These are phyloP conservation scores for Folsomia manolachei DNA, from an alignment of 2,888 invertebrate genomes.

Conservation along the genomic window DNA sequence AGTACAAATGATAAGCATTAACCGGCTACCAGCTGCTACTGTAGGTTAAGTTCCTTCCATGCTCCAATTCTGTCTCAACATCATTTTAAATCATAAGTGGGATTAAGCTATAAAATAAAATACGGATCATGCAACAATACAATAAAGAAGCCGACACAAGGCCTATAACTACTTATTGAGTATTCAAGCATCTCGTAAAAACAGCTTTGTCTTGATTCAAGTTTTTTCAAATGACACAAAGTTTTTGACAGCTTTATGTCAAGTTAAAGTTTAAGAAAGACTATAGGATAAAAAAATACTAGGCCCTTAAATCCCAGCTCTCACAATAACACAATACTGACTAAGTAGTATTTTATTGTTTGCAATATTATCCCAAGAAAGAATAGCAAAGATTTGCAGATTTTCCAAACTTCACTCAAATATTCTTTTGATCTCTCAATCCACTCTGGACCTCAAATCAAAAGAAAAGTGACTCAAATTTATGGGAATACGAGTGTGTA, in stretches of 20 bases:
- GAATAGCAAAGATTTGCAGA: background rate
- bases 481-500: too few relatives aligned
- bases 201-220: too few relatives aligned
- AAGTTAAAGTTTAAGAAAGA: too few relatives aligned
- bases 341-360: too few relatives aligned
- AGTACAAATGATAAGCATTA: background rate
- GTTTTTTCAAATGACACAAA: background rate
- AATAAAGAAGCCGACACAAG: too few relatives aligned
- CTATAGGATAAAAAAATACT: too few relatives aligned
- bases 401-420: background rate
- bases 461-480: background rate
- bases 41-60: background rate
- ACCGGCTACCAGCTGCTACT: background rate
- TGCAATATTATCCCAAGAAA: background rate
- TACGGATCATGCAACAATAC: background rate
- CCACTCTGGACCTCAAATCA: background rate
- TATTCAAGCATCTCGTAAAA: too few relatives aligned
- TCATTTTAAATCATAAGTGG: background rate
- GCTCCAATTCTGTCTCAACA: background rate
- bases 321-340: too few relatives aligned
- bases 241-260: background rate
- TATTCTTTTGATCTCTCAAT: background rate
- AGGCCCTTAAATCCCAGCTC: too few relatives aligned
- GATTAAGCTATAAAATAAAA: background rate
- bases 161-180: too few relatives aligned